Conservation (phyloP, 2,113 vertebrate genomes). For the Campylomormyrus tamandua region DNA sequence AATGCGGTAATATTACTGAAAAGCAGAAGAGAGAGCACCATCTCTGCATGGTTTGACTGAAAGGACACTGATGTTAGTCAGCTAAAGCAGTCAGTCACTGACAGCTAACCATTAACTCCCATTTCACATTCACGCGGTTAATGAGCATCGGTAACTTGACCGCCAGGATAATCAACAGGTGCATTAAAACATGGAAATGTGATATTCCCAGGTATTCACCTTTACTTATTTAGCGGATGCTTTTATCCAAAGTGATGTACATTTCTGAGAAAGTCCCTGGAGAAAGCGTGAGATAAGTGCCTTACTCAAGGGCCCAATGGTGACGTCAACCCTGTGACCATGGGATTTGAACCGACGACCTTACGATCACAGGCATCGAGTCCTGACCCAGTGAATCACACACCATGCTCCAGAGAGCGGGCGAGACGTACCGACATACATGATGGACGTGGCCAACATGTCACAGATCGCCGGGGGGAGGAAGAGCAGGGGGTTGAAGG, state of each 20-base stretch:
- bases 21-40: background rate
- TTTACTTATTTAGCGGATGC: background rate
- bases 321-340: background rate
- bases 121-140: background rate
- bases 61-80: background rate
- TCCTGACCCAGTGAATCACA: background rate
- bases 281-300: background rate
- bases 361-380: background rate
- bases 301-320: background rate
- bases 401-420: background rate
- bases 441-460: constrained; percentile 84
- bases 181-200: background rate
- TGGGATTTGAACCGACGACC: background rate
- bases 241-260: background rate
- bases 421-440: constrained; percentile 83
- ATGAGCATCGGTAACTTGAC: background rate
- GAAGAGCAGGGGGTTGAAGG: constrained; percentile 80
- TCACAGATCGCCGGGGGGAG: constrained; percentile 84
- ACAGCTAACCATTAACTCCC: background rate
- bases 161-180: background rate
- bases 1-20: background rate
- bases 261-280: background rate
- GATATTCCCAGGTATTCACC: background rate
- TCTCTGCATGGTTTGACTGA: background rate
- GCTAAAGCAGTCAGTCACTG: background rate